Base-by-base conservation (phyloP, 37 sponge, comb jelly and placozoan genomes). In the Eunapius fragilis region DNA sequence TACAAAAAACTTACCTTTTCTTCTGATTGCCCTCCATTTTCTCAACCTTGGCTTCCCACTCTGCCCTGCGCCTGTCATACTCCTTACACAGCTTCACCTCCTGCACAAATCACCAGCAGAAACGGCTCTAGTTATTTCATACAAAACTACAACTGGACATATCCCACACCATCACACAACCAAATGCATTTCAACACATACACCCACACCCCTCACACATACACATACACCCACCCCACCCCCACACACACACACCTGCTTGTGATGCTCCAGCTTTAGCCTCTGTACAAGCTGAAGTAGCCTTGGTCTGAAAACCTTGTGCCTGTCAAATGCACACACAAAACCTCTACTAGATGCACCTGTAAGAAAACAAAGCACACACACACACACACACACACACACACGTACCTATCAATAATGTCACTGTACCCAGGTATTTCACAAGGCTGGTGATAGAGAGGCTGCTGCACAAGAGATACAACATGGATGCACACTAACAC, bases 11-110 rank as follows among this genome's bases (percentile, higher is more conserved):
- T 87, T 47, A 92, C 92, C 79, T 91, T 67, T 82, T 87, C 82
- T 89, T 89, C 14, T 71, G 25, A 23, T 71, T 84, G 10, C 36
- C 31, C 76, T 91, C 92, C 35, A 68, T 47, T 22, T 70, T 71
- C 32, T 94, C 86, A 71, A 94, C 68, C 67, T 70, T 88, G 72
- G 67, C 91, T 75, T 91, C 91, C 95, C 95, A 94, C 67, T 91
- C 86, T 0, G 31, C 84, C 82, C 72, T 58, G 25, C 73, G 85
- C 1, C 31, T 37, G 67, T 94, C 95, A 70, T 91, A 94, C 37
- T 78, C 48, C 70, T 85, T 72, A 70, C 92, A 91, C 72, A 94
- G 70, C 27, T 68, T 32, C 45, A 91, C 25, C 70, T 94, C 91
- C 90, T 84, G 45, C 67, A 28, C 11, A 69, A 6, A 6, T 41